Percentiles rank a stretch among this genome's conserved stretches.
These are phyloP conservation scores for Scaptodrosophila lebanonensis DNA, from an alignment of 1,140 invertebrate genomes.

Conservation along the genomic window DNA sequence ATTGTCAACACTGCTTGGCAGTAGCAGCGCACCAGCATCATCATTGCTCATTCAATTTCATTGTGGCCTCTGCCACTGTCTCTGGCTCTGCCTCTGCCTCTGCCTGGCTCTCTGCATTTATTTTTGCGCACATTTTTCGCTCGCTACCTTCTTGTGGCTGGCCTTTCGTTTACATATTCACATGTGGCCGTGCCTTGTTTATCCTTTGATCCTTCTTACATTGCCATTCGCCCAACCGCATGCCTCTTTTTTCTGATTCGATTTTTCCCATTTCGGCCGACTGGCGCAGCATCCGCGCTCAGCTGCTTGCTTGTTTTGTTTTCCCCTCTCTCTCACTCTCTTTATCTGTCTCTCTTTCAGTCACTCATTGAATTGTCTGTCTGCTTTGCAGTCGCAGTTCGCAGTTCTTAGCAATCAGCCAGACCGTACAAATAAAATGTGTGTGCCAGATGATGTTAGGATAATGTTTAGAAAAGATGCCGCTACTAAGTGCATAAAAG, in stretches of 20 bases:
- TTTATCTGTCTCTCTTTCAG: conserved; percentile 17
- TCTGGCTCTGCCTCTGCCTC: conserved; percentile 5
- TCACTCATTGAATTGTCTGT: conserved; percentile 4
- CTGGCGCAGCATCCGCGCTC: not conserved
- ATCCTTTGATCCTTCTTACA: conserved; percentile 60
- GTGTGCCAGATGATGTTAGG: conserved; percentile 43
- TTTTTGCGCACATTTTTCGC: conserved; percentile 50
- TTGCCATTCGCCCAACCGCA: conserved; percentile 27
- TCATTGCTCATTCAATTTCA: conserved; percentile 39
- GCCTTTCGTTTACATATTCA: conserved; percentile 25
- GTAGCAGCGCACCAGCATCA: too few relatives aligned
- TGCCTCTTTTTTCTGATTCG: conserved; percentile 63
- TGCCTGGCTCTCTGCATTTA: conserved; percentile 22
- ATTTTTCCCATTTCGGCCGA: conserved; percentile 62
- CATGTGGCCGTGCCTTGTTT: conserved; percentile 43
- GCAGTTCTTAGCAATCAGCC: conserved; percentile 2
- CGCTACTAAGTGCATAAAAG: too few relatives aligned
- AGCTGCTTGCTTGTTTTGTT: too few relatives aligned
- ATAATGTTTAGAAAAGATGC: too few relatives aligned
- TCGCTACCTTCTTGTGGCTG: conserved; percentile 24
- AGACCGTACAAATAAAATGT: conserved; percentile 14
- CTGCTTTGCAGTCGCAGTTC: conserved; percentile 21
- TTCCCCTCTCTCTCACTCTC: too few relatives aligned
- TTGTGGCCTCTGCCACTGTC: conserved; percentile 14
- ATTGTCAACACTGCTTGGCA: too few relatives aligned